Evolutionary conservation across 2,113 vertebrate species (phyloP).

Genomic region (Ctenodactylus gundi): DNA sequence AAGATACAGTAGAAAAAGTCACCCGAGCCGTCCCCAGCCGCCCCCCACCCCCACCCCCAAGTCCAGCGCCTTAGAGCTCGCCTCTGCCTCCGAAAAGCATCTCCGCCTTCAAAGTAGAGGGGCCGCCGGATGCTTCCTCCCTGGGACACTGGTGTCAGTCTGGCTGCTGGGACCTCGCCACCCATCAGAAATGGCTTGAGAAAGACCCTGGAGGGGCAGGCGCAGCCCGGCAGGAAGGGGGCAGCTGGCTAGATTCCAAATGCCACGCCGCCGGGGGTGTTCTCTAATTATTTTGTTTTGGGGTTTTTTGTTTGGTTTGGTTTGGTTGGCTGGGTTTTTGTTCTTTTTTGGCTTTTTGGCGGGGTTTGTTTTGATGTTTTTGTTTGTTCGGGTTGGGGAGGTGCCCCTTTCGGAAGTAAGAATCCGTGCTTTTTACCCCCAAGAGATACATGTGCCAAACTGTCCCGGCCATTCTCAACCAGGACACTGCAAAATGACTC

Average conservation of each 20-base stretch:
- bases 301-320: no score
- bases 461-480: background rate
- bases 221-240: background rate
- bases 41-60: no score
- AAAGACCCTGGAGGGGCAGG: background rate
- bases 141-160: background rate
- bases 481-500: background rate
- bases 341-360: background rate
- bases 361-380: background rate
- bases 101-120: background rate
- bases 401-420: background rate
- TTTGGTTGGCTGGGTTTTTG: no score
- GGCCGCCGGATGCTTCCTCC: background rate
- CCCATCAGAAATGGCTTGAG: background rate
- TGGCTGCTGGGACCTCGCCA: background rate
- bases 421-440: background rate
- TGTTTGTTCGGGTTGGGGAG: background rate
- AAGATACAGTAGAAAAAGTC: rapidly evolving
- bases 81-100: background rate
- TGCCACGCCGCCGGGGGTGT: no score
- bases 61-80: background rate
- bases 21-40: background rate
- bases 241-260: background rate
- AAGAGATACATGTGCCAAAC: background rate
- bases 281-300: no score